Conservation (phyloP, 2,797 vertebrate species). For the Aplochiton taeniatus region DNA sequence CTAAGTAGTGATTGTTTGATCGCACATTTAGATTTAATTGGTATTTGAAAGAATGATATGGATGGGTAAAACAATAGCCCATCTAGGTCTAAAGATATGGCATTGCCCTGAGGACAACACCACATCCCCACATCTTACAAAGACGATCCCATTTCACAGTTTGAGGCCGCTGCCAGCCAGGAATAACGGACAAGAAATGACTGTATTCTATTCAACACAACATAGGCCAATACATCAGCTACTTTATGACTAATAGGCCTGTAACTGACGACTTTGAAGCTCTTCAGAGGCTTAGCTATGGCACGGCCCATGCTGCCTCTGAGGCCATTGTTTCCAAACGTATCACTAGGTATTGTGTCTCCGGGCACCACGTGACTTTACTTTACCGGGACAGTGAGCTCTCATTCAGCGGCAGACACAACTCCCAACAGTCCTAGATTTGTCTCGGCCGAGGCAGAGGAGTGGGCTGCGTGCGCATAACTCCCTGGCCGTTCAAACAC, state of each 20-base stretch:
- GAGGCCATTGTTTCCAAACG: conserved; percentile 42
- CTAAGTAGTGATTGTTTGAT: no score
- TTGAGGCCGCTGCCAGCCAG: no score
- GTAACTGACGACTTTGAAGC: not conserved
- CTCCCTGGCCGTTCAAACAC: conserved; percentile 16
- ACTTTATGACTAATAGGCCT: not conserved
- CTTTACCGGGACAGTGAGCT: conserved; percentile 36
- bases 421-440: conserved; percentile 57
- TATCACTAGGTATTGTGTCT: conserved; percentile 44
- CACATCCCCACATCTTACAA: no score
- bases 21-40: no score
- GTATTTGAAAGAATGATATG: no score
- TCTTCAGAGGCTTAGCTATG: conserved; percentile 11
- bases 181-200: not conserved
- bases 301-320: conserved; percentile 12
- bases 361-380: conserved; percentile 46
- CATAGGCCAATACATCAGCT: no score
- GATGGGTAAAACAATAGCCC: no score
- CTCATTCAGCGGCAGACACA: conserved; percentile 38
- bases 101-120: no score
- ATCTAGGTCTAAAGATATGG: no score
- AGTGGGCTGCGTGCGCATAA: conserved; percentile 52
- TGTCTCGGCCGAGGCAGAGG: conserved; percentile 39
- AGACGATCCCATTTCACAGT: no score
- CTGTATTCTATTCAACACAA: no score